Conservation (phyloP, 2,888 invertebrate genomes). For the Pollenia amentaria region DNA sequence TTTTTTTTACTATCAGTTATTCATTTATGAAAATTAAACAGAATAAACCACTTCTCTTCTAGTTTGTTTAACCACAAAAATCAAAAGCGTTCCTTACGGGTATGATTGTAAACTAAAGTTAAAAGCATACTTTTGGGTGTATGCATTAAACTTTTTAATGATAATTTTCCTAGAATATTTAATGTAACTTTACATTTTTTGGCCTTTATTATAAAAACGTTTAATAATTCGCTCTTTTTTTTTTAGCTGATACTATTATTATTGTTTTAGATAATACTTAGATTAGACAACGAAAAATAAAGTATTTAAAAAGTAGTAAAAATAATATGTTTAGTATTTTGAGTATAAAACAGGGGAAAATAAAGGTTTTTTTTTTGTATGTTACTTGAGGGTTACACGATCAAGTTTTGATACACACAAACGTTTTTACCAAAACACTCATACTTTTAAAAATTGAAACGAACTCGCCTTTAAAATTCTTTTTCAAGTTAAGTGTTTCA, state of each 20-base stretch:
- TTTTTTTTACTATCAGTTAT: too few species aligned
- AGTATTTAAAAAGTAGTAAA: constrained; percentile 3
- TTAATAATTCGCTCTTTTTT: background rate
- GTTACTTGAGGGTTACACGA: too few species aligned
- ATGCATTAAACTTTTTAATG: too few species aligned
- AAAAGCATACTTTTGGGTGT: background rate
- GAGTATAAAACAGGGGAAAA: background rate
- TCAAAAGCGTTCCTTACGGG: background rate
- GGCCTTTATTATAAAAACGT: background rate
- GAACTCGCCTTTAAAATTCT: too few species aligned
- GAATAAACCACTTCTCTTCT: too few species aligned
- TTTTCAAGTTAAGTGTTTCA: too few species aligned
- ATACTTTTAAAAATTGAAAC: too few species aligned
- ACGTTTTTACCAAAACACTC: too few species aligned
- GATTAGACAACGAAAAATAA: constrained; percentile 15
- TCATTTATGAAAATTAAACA: too few species aligned
- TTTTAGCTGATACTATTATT: background rate
- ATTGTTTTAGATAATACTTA: background rate
- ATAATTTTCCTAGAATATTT: too few species aligned
- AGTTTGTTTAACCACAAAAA: background rate
- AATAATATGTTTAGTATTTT: background rate
- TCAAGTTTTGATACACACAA: too few species aligned
- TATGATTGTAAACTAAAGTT: background rate
- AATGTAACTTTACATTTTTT: too few species aligned
- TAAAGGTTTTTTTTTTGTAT: background rate